Conservation (phyloP, 2,888 invertebrate species). For the Cephonodes hylas region DNA sequence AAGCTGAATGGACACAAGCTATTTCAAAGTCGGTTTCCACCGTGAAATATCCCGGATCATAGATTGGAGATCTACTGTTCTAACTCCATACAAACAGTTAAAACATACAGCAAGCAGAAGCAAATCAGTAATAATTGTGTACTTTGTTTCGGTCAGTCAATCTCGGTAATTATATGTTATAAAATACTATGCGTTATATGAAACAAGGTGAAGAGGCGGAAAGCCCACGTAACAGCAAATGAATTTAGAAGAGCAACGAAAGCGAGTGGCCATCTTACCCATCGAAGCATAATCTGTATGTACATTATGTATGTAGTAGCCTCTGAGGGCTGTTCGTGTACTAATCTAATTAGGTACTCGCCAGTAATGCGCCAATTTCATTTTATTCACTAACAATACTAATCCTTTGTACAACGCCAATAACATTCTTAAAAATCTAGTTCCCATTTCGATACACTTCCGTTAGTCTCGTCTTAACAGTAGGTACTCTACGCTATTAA, state of each 20-base stretch:
- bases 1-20: conserved; percentile 28
- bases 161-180: conserved; percentile 21
- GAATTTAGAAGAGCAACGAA: conserved; percentile 64
- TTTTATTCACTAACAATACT: conserved; percentile 75
- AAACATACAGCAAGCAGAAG: conserved; percentile 53
- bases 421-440: conserved; percentile 73
- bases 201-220: conserved; percentile 39
- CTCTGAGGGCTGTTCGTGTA: conserved; percentile 71
- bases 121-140: conserved; percentile 45
- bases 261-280: conserved; percentile 63
- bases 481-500: conserved; percentile 69
- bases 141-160: conserved; percentile 50
- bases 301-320: conserved; percentile 65
- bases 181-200: conserved; percentile 27
- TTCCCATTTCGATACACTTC: conserved; percentile 70
- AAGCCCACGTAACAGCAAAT: conserved; percentile 43
- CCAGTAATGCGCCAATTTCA: conserved; percentile 81
- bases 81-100: conserved; percentile 38
- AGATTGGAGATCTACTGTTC: conserved; percentile 34
- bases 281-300: conserved; percentile 63
- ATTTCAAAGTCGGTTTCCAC: conserved; percentile 32
- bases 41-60: conserved; percentile 30
- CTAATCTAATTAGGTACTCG: conserved; percentile 81
- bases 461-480: conserved; percentile 68
- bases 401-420: conserved; percentile 79